Evolutionary conservation across 2,888 invertebrate genomes (phyloP).

Genomic region (Sphaerophoria taeniata): DNA sequence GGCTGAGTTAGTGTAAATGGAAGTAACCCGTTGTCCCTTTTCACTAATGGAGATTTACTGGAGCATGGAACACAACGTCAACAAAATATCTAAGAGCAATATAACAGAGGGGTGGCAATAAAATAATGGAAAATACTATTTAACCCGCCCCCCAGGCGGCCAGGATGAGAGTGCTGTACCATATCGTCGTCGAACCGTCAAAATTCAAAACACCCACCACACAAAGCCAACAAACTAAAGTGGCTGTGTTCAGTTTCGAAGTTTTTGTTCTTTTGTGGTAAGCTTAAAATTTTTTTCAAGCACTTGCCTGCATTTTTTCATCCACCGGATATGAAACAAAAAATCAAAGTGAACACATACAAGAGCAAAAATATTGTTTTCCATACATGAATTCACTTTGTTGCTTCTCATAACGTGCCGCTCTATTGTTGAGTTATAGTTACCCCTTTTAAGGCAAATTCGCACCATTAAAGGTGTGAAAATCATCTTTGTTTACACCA

Average conservation of each 20-base stretch:
- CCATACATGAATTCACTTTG: conserved; percentile 20
- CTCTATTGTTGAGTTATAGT: conserved; percentile 13
- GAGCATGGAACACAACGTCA: conserved; percentile 59
- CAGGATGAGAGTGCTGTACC: background rate
- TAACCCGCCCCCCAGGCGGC: conserved; percentile 45
- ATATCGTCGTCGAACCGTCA: background rate
- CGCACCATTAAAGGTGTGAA: conserved; percentile 71
- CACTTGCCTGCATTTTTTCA: conserved; percentile 6
- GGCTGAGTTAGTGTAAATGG: background rate
- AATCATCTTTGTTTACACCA: conserved; percentile 69
- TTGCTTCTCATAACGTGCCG: conserved; percentile 18
- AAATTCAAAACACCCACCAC: background rate
- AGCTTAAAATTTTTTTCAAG: conserved; percentile 7
- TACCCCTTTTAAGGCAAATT: conserved; percentile 54
- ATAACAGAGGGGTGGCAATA: conserved; percentile 49
- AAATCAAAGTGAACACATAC: conserved; percentile 61
- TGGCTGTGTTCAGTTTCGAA: conserved; percentile 48
- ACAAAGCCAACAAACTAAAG: conserved; percentile 45
- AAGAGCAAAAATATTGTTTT: background rate
- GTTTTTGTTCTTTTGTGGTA: conserved; percentile 37
- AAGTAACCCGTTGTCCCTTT: conserved; percentile 6
- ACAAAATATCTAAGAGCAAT: conserved; percentile 63
- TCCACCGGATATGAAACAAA: conserved; percentile 29
- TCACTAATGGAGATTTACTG: conserved; percentile 71
- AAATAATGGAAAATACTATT: conserved; percentile 72